Conservation (phyloP, 2,888 invertebrate genomes). For the Dysmachus trigonus region DNA sequence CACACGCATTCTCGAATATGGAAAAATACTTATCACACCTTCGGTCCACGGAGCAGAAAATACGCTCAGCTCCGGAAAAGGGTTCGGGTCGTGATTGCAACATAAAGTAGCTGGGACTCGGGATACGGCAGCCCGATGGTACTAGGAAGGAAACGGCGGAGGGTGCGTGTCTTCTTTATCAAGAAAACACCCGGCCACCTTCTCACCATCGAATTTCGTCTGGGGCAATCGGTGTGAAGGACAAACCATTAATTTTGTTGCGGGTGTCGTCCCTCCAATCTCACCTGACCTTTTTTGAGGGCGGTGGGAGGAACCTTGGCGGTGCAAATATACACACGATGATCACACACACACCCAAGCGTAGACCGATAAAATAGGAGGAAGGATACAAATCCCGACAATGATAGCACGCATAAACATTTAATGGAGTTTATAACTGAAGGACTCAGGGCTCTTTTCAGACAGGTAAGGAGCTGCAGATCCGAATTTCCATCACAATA, state of each 20-base stretch:
- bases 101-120: conserved; percentile 15
- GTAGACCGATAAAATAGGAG: not conserved
- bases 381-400: conserved; percentile 42
- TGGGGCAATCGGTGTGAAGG: conserved; percentile 35
- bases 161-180: conserved; percentile 38
- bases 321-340: not conserved
- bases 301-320: not conserved
- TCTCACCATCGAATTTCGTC: conserved; percentile 26
- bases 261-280: conserved; percentile 24
- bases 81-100: conserved; percentile 36
- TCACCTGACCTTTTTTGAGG: conserved; percentile 38
- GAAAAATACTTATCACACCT: conserved; percentile 43
- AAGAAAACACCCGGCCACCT: not conserved
- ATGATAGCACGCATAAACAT: conserved; percentile 42
- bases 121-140: not conserved
- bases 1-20: conserved; percentile 27
- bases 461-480: conserved; percentile 31
- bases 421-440: conserved; percentile 42
- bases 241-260: conserved; percentile 40
- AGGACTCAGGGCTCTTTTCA: conserved; percentile 30
- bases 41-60: conserved; percentile 33
- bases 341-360: conserved; percentile 9
- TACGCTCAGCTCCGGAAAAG: conserved; percentile 26
- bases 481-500: conserved; percentile 42
- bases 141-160: not conserved